Conservation (phyloP, 2,113 vertebrate genomes). For the Bubo scandiacus region DNA sequence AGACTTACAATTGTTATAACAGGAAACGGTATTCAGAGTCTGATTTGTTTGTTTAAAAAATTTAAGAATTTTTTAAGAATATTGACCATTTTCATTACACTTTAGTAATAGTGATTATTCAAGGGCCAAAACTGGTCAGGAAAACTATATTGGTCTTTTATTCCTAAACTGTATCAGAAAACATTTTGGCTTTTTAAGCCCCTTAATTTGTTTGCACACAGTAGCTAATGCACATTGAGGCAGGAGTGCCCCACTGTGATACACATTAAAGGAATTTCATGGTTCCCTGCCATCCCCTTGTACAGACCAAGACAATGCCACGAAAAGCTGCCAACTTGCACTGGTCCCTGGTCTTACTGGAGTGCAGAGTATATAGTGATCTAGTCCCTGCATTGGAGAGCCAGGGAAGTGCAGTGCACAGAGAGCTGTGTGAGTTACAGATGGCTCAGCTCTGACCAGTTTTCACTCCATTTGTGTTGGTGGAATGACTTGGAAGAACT, state of each 20-base stretch:
- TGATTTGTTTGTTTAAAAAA: background rate
- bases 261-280: fast-evolving
- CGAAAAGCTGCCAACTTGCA: background rate
- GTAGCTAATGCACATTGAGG: background rate
- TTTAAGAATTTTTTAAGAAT: background rate
- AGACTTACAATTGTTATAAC: background rate
- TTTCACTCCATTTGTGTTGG: background rate
- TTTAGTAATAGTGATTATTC: background rate
- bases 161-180: background rate
- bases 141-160: background rate
- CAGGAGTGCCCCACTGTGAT: background rate
- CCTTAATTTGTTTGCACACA: background rate
- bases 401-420: background rate
- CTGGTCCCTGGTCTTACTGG: background rate
- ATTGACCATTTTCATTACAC: background rate
- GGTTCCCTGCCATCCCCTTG: background rate
- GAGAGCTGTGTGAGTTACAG: background rate
- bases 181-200: background rate
- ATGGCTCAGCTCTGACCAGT: background rate
- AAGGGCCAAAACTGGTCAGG: background rate
- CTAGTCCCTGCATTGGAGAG: fast-evolving
- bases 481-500: background rate
- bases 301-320: background rate
- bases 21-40: background rate
- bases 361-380: fast-evolving